phyloP scores from a whole-genome alignment of 2,113 vertebrate genomes.

The Ptychochromis oligacanthus region DNA sequence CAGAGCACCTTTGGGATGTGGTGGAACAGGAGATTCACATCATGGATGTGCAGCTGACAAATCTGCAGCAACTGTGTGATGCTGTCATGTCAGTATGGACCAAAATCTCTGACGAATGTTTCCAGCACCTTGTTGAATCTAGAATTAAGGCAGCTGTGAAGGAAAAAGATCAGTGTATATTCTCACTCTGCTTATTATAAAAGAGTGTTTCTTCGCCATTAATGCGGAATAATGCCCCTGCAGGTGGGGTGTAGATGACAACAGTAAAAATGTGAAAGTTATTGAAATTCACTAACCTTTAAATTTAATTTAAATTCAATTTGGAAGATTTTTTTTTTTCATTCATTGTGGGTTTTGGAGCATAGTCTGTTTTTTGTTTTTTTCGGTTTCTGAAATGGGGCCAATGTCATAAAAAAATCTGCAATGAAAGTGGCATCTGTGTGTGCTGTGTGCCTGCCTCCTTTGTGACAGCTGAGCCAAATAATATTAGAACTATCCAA shows the following conservation, averaged over 20 bases:
- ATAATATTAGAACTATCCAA: not conserved
- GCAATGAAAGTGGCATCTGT: not conserved
- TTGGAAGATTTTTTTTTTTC: not conserved
- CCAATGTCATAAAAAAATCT: not conserved
- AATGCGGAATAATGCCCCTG: not conserved
- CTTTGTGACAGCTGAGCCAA: not conserved
- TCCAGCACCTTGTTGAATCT: too few species aligned
- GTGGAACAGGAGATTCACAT: too few species aligned
- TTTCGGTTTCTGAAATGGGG: not conserved
- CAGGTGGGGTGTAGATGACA: not conserved
- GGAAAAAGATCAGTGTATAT: not conserved
- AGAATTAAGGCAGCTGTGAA: not conserved
- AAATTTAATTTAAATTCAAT: not conserved
- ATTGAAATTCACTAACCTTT: too few species aligned
- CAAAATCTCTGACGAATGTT: too few species aligned
- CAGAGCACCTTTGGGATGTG: too few species aligned
- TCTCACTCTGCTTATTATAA: not conserved
- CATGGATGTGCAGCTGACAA: too few species aligned
- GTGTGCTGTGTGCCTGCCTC: not conserved
- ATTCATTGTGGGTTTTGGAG: not conserved
- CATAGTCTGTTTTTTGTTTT: not conserved
- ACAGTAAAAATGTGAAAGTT: not conserved
- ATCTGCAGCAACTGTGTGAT: too few species aligned
- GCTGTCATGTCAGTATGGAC: too few species aligned
- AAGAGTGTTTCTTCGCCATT: not conserved